Evolutionary conservation across 2,797 vertebrate genomes (phyloP), one percentile per base, ranked within the genome.

Genomic region (Chiloscyllium punctatum): DNA sequence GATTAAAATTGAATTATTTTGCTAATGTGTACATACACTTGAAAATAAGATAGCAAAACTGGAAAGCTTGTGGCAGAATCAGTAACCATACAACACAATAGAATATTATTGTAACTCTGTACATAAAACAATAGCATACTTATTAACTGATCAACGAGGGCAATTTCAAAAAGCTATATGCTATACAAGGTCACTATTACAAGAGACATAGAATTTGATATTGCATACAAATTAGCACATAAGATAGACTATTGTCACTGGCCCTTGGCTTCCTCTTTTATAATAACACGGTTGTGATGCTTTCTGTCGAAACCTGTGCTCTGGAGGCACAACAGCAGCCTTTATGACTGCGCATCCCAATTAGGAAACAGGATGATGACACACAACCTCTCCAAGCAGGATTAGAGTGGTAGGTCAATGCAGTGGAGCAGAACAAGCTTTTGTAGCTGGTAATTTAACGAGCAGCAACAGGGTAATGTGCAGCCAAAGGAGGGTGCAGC

Each of bases 281-380:
- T 95, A 48, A 51, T 51, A 77, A 53, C 94, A 74, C 69, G 18
- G 71, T 68, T 96, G 96, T 96, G 97, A 97, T 95, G 1, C 96
- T 97, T 96, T 96, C 95, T 96, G 96, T 97, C 0, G 97, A 97
- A 97, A 98, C 98, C 98, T 98, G 98, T 98, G 97, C 97, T 82
- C 97, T 98, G 97, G 96, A 53, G 72, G 79, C 51, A 86, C 74
- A 96, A 84, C 95, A 74, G 72, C 82, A 88, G 88, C 95, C 95
- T 96, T 69, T 88, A 57, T 71, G 68, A 42, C 96, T 97, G 96
- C 97, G 95, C 0, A 97, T 96, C 97, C 97, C 96, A 98, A 98
- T 98, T 98, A 98, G 98, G 97, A 97, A 96, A 97, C 97, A 97
- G 98, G 98, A 98, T 98, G 98, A 98, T 98, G 98, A 97, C 97